Evolutionary conservation across 2,113 vertebrate genomes (phyloP).

Genomic region (Ictalurus punctatus): DNA sequence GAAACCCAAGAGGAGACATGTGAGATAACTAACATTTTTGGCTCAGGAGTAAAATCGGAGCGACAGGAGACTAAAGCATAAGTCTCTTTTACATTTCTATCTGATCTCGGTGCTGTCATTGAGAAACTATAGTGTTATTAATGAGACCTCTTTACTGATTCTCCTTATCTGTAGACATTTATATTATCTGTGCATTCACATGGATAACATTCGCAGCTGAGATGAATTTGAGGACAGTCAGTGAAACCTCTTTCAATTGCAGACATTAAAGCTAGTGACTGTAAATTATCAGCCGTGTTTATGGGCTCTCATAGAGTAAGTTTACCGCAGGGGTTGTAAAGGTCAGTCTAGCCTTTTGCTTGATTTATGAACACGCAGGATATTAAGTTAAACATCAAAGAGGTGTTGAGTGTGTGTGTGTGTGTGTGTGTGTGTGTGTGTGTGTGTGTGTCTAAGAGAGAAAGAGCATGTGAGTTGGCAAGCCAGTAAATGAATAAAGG

Average conservation of each 20-base stretch:
- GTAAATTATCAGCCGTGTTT: slow-evolving; percentile 42
- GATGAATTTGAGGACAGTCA: slow-evolving; percentile 5
- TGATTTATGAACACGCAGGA: slow-evolving; percentile 58
- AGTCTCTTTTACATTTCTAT: neutral
- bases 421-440: neutral
- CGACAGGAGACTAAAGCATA: neutral
- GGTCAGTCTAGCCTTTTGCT: slow-evolving; percentile 29
- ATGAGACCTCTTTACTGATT: neutral
- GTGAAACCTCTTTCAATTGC: neutral
- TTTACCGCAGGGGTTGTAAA: slow-evolving; percentile 41
- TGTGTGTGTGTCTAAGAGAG: neutral
- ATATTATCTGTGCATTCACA: slow-evolving; percentile 5
- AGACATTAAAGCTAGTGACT: slow-evolving; percentile 35
- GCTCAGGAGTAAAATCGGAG: neutral
- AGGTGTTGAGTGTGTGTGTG: neutral
- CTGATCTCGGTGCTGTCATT: slow-evolving; percentile 1
- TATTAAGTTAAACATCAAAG: slow-evolving; percentile 48
- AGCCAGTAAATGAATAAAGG: neutral
- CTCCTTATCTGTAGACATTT: neutral
- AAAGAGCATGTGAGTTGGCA: neutral
- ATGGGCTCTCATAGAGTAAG: slow-evolving; percentile 44
- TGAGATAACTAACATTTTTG: neutral
- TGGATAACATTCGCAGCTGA: neutral
- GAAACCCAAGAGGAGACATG: neutral
- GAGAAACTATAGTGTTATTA: neutral